A percentile compares a stretch with the other conserved stretches of the same genome.
These are phyloP conservation scores for Ctenodactylus gundi DNA, from an alignment of 2,113 vertebrate species.

Conservation along the genomic window DNA sequence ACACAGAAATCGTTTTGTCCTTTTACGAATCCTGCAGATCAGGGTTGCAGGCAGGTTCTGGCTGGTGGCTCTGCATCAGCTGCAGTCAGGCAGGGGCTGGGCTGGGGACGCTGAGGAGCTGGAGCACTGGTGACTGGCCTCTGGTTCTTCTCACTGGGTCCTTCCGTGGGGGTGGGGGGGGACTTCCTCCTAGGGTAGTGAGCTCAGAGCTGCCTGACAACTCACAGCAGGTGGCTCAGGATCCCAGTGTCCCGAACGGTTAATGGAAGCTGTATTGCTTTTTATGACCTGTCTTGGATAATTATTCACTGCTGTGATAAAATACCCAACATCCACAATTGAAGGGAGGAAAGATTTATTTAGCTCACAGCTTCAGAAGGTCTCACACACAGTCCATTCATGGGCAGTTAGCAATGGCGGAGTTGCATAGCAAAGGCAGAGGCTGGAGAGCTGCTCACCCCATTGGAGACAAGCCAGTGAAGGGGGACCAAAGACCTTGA, in stretches of 20 bases:
- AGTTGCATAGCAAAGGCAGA: no score
- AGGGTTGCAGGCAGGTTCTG: neutral
- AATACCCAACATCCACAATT: no score
- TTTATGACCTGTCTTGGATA: no score
- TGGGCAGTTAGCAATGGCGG: no score
- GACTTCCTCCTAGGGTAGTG: neutral
- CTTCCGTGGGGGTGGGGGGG: neutral
- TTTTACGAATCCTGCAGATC: neutral
- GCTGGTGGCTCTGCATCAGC: neutral
- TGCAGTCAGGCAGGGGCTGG: neutral
- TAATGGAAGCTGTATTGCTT: neutral
- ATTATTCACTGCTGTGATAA: no score
- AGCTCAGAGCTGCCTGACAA: neutral
- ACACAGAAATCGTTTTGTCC: neutral
- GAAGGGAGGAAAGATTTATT: no score
- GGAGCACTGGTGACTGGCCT: neutral
- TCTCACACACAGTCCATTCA: no score
- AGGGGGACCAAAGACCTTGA: no score
- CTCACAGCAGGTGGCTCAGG: rapidly evolving
- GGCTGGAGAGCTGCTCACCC: no score
- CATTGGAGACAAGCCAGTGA: no score
- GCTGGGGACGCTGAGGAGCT: no score
- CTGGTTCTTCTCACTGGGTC: neutral
- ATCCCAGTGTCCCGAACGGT: neutral
- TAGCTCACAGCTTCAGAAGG: no score